Conservation (phyloP, 64 coral and sea anemone species). For the Actinia tenebrosa region DNA sequence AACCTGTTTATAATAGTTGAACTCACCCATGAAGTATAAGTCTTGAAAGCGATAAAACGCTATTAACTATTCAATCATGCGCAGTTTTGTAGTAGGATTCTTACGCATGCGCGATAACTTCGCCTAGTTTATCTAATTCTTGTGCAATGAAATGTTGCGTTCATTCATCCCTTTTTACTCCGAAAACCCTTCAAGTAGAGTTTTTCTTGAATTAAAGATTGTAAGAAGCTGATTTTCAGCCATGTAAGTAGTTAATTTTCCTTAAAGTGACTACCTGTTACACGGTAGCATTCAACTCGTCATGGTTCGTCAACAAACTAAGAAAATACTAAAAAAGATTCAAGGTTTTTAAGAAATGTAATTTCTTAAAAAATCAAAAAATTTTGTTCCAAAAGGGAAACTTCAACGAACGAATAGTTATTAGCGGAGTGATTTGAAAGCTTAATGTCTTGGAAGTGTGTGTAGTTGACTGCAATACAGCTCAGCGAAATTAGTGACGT, state of each 20-base stretch:
- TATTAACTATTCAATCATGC: neutral
- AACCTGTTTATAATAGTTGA: neutral
- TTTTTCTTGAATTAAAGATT: neutral
- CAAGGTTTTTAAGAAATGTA: neutral
- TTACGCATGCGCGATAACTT: neutral
- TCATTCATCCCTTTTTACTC: neutral
- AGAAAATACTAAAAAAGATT: neutral
- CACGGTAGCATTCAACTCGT: neutral
- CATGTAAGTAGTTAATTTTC: neutral
- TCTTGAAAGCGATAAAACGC: neutral
- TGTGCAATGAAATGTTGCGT: neutral
- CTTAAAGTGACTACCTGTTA: neutral
- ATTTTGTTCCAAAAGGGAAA: neutral
- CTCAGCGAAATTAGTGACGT: conserved; percentile 3
- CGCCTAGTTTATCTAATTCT: neutral
- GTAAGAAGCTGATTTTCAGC: neutral
- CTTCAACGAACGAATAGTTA: neutral
- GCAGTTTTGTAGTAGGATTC: neutral
- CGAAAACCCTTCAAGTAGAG: neutral
- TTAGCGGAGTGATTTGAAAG: neutral
- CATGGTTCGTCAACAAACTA: neutral
- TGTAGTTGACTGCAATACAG: neutral
- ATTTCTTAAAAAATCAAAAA: neutral
- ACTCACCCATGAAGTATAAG: neutral
- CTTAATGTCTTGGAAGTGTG: neutral